Conservation (phyloP, 1,140 invertebrate species). For the Drosophila sp. region DNA sequence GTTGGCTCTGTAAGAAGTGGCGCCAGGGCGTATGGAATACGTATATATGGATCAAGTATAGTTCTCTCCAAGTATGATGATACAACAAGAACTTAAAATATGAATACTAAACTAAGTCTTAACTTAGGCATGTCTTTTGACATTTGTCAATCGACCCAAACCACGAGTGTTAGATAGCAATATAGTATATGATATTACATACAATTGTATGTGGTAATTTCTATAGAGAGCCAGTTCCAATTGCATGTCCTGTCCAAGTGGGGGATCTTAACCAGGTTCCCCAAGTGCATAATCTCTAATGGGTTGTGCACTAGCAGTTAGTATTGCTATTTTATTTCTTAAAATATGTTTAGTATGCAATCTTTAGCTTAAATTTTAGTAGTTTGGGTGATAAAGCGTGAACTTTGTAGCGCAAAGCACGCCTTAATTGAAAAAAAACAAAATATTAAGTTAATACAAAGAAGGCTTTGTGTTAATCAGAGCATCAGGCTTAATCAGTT, state of each 20-base stretch:
- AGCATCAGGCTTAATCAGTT: background rate
- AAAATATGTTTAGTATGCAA: slow-evolving; percentile 25
- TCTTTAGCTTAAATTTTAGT: slow-evolving; percentile 27
- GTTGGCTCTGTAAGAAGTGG: slow-evolving; percentile 82
- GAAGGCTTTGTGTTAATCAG: slow-evolving; percentile 14
- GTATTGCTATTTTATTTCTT: slow-evolving; percentile 16
- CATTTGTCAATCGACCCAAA: slow-evolving; percentile 12
- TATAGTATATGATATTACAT: background rate
- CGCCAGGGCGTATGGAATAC: slow-evolving; percentile 41
- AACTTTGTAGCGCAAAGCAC: slow-evolving; percentile 23
- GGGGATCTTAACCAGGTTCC: background rate
- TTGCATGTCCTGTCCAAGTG: background rate
- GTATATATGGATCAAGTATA: slow-evolving; percentile 13
- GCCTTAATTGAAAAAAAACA: slow-evolving; percentile 2
- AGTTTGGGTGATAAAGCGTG: slow-evolving; percentile 36
- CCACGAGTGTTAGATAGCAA: slow-evolving; percentile 17
- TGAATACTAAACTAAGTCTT: slow-evolving; percentile 22
- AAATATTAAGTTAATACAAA: background rate
- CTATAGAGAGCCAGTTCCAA: slow-evolving; percentile 10
- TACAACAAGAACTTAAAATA: slow-evolving; percentile 26
- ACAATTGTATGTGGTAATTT: background rate
- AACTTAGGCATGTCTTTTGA: background rate
- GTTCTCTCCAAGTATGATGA: slow-evolving; percentile 10
- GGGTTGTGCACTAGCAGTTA: slow-evolving; percentile 23
- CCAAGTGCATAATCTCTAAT: slow-evolving; percentile 27